Evolutionary conservation across 2,113 vertebrate species (phyloP).

Genomic region (Dendropsophus ebraccatus): DNA sequence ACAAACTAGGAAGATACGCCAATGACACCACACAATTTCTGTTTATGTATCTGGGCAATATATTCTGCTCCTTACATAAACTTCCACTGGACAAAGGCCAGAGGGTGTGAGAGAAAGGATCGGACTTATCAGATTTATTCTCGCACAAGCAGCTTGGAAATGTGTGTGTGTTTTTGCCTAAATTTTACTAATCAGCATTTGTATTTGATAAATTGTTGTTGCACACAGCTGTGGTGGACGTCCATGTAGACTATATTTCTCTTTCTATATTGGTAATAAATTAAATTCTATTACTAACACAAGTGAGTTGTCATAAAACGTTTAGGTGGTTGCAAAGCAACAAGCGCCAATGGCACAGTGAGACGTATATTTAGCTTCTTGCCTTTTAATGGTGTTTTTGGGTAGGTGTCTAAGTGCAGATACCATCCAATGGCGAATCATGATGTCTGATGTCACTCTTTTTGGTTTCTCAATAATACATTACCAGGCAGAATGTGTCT

Average conservation of each 20-base stretch:
- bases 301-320: not conserved
- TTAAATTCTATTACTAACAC: not conserved
- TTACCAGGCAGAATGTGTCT: not conserved
- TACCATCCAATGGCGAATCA: too few relatives aligned
- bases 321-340: not conserved
- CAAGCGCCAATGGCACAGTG: not conserved
- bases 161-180: not conserved
- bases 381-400: too few relatives aligned
- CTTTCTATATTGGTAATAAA: too few relatives aligned
- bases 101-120: conserved; percentile 58
- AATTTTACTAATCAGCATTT: conserved; percentile 25
- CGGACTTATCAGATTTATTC: conserved; percentile 6
- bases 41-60: conserved; percentile 68
- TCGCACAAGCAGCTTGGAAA: conserved; percentile 6
- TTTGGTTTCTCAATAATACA: not conserved
- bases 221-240: not conserved
- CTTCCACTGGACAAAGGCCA: conserved; percentile 67
- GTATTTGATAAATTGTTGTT: conserved; percentile 6
- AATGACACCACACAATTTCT: conserved; percentile 60
- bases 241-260: not conserved
- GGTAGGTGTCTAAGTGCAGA: too few relatives aligned
- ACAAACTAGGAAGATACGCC: conserved; percentile 63
- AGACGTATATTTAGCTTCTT: too few relatives aligned
- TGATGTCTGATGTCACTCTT: not conserved
- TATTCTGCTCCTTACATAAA: conserved; percentile 67